phyloP scores from a whole-genome alignment of 2,113 vertebrate species.

The Sciurus niger region DNA sequence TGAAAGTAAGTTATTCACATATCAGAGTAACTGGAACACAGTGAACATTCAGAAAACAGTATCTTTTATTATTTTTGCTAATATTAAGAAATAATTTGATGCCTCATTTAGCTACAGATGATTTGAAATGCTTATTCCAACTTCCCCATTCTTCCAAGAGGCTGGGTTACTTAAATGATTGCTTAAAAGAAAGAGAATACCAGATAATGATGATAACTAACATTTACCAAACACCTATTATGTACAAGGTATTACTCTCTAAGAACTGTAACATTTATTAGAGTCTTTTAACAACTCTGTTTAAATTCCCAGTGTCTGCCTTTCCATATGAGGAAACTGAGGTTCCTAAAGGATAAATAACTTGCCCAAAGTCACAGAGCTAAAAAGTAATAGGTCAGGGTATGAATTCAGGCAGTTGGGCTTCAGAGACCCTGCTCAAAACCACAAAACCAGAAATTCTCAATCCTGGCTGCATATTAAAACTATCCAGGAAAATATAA shows the following conservation, averaged over 20 bases:
- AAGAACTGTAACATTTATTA: constrained; percentile 31
- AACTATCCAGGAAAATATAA: neutral
- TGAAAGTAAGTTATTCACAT: constrained; percentile 33
- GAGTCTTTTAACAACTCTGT: neutral
- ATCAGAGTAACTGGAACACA: neutral
- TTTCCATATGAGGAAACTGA: constrained; percentile 1
- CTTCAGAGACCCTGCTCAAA: neutral
- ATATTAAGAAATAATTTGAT: neutral
- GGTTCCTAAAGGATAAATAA: neutral
- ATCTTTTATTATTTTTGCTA: neutral
- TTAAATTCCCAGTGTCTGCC: neutral
- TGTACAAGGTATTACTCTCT: neutral
- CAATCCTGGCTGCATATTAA: neutral
- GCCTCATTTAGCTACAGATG: neutral
- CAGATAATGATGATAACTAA: neutral
- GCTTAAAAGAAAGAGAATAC: neutral
- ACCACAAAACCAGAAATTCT: neutral
- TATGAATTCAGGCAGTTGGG: constrained; percentile 9
- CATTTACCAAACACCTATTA: neutral
- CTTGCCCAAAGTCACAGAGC: neutral
- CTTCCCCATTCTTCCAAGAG: constrained; percentile 19
- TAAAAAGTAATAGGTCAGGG: constrained; percentile 30
- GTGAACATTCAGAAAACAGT: constrained; percentile 5
- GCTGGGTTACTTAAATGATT: neutral
- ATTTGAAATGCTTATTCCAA: constrained; percentile 35